Evolutionary conservation across 2,113 vertebrate genomes (phyloP), one percentile per base, ranked within the genome.

Genomic region (Tychaedon coryphoeus): DNA sequence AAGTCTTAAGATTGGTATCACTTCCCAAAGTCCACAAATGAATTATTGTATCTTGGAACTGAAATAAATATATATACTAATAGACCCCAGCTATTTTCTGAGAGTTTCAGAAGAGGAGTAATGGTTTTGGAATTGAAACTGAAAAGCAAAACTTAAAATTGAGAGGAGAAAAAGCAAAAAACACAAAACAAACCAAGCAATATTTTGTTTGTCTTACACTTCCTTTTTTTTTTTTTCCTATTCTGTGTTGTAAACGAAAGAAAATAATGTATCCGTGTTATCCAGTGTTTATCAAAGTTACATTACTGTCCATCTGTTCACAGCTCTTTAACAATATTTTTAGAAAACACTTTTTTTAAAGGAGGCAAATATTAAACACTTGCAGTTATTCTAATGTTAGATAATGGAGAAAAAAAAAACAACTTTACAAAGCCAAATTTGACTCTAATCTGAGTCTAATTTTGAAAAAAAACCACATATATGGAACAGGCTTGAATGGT

Each of bases 131-230:
- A 75, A 40, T 24, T 51, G 38, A 62, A 82, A 62, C 10, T 54
- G 25, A 48, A 89, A 28, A 47, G 6, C 12, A 66, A 78, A 86
- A 20, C 3, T 25, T 53, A 51, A 82, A 90, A 86, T 1, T 74
- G 20, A 70, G 28, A 50, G 4, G 8, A 42, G 6, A 78, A 58
- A 9, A 82, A 62, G 1, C 1, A 33, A 88, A 87, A 56, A 73
- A 1, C 4, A 60, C 3, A 4, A 57, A 61, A 43, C 0, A 64
- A 58, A 56, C 1, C 4, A 64, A 73, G 5, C 0, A 53, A 20
- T 33, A 60, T 40, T 75, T 76, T 74, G 2, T 61, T 79, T 84
- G 7, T 8, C 16, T 83, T 61, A 19, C 2, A 53, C 11, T 2
- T 78, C n/a, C n/a, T n/a, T 9, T 4, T 5, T 9, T 70, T 53